Conservation (phyloP, 2,797 vertebrate species). For the Anguilla marmorata region DNA sequence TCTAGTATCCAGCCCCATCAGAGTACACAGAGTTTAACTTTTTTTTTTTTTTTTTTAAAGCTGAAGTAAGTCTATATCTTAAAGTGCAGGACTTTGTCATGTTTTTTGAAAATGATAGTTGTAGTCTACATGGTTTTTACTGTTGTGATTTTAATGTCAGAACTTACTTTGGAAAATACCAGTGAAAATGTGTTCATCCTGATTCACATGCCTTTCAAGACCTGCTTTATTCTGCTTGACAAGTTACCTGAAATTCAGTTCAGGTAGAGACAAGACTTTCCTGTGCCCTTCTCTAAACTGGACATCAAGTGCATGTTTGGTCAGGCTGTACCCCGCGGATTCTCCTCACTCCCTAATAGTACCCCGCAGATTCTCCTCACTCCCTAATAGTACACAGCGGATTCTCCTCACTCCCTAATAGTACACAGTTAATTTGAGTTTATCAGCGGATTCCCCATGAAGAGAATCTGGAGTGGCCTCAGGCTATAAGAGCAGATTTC, state of each 20-base stretch:
- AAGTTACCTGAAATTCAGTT: background rate
- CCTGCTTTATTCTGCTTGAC: background rate
- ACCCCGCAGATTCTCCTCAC: background rate
- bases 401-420: background rate
- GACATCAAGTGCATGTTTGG: background rate
- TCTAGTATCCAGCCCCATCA: background rate
- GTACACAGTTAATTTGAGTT: background rate
- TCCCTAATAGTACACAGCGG: background rate
- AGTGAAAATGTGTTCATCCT: background rate
- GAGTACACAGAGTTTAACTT: conserved; percentile 4
- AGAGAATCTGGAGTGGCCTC: background rate
- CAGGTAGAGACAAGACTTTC: background rate
- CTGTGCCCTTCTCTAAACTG: background rate
- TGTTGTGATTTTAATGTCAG: background rate
- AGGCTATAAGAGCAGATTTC: background rate
- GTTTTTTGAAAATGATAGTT: background rate
- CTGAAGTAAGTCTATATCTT: background rate
- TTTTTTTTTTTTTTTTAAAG: background rate
- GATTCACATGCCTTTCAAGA: background rate
- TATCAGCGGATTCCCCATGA: background rate
- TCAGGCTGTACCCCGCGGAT: background rate
- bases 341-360: too few relatives aligned
- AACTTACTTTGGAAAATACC: background rate
- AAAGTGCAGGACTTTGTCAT: background rate
- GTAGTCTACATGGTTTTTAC: background rate